Evolutionary conservation across 2,888 invertebrate species (phyloP), one percentile per base, ranked within the genome.

Genomic region (Alcis repandata): DNA sequence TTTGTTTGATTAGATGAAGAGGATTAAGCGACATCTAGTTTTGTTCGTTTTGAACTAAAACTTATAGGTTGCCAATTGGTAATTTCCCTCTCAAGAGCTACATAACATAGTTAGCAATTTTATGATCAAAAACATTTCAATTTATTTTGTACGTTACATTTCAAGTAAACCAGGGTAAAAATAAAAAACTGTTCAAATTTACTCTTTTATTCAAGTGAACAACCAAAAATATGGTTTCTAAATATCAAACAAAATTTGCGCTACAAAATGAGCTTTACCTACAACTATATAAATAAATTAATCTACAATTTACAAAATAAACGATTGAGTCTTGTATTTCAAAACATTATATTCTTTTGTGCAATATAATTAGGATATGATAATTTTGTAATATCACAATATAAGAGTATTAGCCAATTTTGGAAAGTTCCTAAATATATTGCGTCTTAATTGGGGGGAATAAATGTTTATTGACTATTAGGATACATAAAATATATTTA

Each of bases 121-220:
- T n/a, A n/a, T n/a, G n/a, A n/a, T n/a, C n/a, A n/a, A n/a, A n/a
- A n/a, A n/a, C n/a, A n/a, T n/a, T n/a, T n/a, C n/a, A n/a, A n/a
- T n/a, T n/a, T n/a, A n/a, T n/a, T n/a, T n/a, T n/a, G n/a, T n/a
- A n/a, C n/a, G n/a, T n/a, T n/a, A n/a, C n/a, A n/a, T n/a, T n/a
- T n/a, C n/a, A n/a, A n/a, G n/a, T n/a, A n/a, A n/a, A n/a, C n/a
- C n/a, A n/a, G n/a, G n/a, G n/a, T 27, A 27, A 27, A 27, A 0
- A 32, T 27, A 48, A 3, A 4, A 32, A 15, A 15, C 32, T 11
- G 11, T 32, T 53, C 13, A 40, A 51, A 60, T 63, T 45, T 58
- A 61, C 36, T 67, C 40, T 40, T 69, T 62, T 67, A 69, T 57
- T 69, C 63, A 63, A 48, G 60, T 66, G 60, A 59, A 49, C 59